Evolutionary conservation across 2,113 vertebrate species (phyloP), one percentile per base, ranked within the genome.

Genomic region (Opisthocomus hoazin): DNA sequence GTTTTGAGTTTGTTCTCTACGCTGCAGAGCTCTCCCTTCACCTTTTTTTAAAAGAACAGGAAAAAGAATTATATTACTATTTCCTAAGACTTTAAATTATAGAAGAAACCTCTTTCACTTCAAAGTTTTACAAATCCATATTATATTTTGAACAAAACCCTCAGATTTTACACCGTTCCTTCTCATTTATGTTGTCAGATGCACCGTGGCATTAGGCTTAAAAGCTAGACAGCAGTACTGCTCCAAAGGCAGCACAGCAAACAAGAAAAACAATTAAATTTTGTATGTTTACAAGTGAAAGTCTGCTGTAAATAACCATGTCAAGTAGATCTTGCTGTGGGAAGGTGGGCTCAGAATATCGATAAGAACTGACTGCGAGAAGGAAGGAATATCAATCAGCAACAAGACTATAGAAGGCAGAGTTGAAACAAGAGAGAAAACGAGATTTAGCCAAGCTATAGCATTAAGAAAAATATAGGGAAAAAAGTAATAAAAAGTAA

Each of bases 291-390:
- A 93, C 81, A 93, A 94, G 92, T 26, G 60, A 48, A 88, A 94
- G 69, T 46, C 71, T 89, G 93, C 90, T 96, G 92, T 88, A 97
- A 97, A 96, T 96, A 97, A 90, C 95, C 89, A 74, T 79, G 89
- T 90, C 94, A 84, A 89, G 94, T 11, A 78, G 56, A 82, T 90
- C 87, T 64, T 68, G 85, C 87, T 82, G 78, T 66, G 92, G 80
- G 84, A 86, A 84, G 53, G 69, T 76, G 77, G 79, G 53, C 94
- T 84, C 54, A 29, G 90, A 96, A 94, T 94, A 90, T 56, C 4
- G 57, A 94, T 82, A 94, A 73, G 56, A 88, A 43, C 27, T 43
- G 23, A 45, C 74, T 75, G 65, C 30, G 41, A 90, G 81, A 61
- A 87, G 43, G 71, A 91, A 78, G 68, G 70, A 93, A 82, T 2